A percentile compares a stretch with the other conserved stretches of the same genome.
These are phyloP conservation scores for Piscicola geometra DNA, from an alignment of 2,888 invertebrate genomes.

Conservation along the genomic window DNA sequence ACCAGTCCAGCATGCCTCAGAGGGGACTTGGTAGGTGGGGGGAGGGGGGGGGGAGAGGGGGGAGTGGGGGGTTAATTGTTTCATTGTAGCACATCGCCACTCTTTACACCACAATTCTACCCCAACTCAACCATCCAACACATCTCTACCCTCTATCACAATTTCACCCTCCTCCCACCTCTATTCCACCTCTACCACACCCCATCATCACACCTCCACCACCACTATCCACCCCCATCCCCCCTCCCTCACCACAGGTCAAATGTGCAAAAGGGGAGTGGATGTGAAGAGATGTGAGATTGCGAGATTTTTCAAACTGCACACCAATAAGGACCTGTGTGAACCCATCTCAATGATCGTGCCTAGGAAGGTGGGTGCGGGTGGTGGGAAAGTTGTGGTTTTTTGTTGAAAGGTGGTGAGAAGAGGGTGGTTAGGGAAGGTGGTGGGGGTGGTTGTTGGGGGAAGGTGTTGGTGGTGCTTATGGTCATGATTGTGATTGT, in stretches of 20 bases:
- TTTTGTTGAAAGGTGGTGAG: no score
- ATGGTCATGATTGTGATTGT: no score
- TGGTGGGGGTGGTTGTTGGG: no score
- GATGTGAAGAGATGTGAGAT: slow-evolving; percentile 92
- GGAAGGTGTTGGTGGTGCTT: no score
- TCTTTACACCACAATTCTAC: no score
- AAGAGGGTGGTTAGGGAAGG: no score
- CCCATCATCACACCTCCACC: no score
- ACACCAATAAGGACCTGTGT: slow-evolving; percentile 66
- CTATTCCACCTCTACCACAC: no score
- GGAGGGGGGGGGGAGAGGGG: not conserved
- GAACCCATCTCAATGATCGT: slow-evolving; percentile 97
- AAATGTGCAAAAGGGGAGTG: slow-evolving; percentile 96
- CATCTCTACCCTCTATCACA: not conserved
- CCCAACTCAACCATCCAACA: not conserved
- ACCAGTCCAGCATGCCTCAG: slow-evolving; percentile 94
- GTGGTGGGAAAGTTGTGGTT: no score
- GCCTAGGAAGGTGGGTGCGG: slow-evolving; percentile 71
- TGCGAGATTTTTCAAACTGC: slow-evolving; percentile 86
- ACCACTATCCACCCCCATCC: no score
- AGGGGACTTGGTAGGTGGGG: slow-evolving; percentile 64
- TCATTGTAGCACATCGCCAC: no score
- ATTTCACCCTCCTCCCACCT: no score
- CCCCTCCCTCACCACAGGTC: slow-evolving; percentile 53
- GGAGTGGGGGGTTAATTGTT: not conserved